Conservation (phyloP, 1,140 invertebrate genomes). For the Psix sp. region DNA sequence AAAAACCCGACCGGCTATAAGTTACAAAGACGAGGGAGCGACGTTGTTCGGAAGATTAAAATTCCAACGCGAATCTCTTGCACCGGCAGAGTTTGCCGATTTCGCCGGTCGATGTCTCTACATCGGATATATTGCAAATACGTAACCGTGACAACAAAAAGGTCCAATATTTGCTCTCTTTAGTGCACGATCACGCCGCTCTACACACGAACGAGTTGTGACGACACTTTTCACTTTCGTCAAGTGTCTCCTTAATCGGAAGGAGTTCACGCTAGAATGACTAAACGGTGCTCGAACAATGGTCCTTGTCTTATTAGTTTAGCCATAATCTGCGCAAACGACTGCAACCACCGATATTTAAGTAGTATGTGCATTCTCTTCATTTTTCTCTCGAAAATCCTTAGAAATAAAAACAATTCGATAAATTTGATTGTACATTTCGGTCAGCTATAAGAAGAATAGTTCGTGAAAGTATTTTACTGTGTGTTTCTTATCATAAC, state of each 20-base stretch:
- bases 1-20: constrained; percentile 22
- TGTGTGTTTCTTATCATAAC: too few relatives aligned
- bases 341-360: neutral
- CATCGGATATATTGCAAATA: constrained; percentile 33
- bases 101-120: constrained; percentile 30
- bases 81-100: constrained; percentile 18
- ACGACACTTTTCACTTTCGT: constrained; percentile 16
- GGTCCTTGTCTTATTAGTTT: constrained; percentile 26
- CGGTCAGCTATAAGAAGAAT: too few relatives aligned
- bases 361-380: too few relatives aligned
- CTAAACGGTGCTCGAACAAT: constrained; percentile 1
- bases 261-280: constrained; percentile 15
- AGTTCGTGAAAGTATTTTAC: too few relatives aligned
- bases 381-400: too few relatives aligned
- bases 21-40: constrained; percentile 14
- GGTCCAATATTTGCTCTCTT: constrained; percentile 18
- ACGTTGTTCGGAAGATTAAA: constrained; percentile 31
- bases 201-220: constrained; percentile 20
- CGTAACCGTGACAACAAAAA: constrained; percentile 17
- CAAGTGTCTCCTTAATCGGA: constrained; percentile 8
- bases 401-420: too few relatives aligned
- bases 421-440: too few relatives aligned
- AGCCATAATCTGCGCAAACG: neutral
- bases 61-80: constrained; percentile 25
- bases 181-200: constrained; percentile 13